phyloP scores from a whole-genome alignment of 2,113 vertebrate species.

The Puffinus mauretanicus region DNA sequence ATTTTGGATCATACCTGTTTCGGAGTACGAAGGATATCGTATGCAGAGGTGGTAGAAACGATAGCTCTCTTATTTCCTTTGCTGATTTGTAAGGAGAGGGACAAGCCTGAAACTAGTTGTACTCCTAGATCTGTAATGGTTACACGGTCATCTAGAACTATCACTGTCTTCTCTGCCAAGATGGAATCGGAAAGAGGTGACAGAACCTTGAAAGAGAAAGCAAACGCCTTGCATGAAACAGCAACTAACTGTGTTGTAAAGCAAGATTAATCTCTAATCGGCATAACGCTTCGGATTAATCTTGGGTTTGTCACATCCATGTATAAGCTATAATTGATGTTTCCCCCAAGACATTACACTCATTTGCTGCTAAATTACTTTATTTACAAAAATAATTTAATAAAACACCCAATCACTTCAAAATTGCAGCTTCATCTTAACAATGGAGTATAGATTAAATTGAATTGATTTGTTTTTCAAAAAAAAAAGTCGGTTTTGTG shows the following conservation, averaged over 20 bases:
- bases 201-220: constrained; percentile 79
- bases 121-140: constrained; percentile 89
- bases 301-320: neutral
- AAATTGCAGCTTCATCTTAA: neutral
- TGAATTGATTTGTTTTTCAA: neutral
- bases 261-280: neutral
- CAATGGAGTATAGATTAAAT: neutral
- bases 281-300: neutral
- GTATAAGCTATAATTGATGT: neutral
- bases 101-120: constrained; percentile 87
- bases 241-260: neutral
- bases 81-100: constrained; percentile 82
- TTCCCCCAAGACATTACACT: neutral
- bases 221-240: neutral
- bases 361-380: neutral
- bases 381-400: neutral
- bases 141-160: constrained; percentile 90
- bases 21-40: constrained; percentile 82
- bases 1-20: constrained; percentile 79
- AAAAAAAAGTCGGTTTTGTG: neutral
- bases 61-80: constrained; percentile 81
- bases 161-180: constrained; percentile 94
- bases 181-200: constrained; percentile 95
- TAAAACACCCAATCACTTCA: neutral
- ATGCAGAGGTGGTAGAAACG: constrained; percentile 80